A percentile compares a stretch with the other conserved stretches of the same genome.
phyloP scores from a whole-genome alignment of 2,113 vertebrate species.

The Holacanthus passer region DNA sequence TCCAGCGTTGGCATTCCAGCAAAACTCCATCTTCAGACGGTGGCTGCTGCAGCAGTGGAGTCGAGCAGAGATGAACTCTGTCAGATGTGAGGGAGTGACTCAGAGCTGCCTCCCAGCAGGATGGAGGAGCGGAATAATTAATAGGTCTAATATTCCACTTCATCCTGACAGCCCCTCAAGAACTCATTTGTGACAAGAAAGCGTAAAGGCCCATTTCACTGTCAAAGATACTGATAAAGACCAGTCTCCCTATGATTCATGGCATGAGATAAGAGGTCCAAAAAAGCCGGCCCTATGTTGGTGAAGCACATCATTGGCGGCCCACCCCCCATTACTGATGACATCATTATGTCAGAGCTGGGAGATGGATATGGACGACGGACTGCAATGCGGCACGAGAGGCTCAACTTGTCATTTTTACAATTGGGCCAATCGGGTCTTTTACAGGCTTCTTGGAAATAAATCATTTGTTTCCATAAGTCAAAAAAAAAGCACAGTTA shows the following conservation, averaged over 20 bases:
- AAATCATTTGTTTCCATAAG: neutral
- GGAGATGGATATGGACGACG: slow-evolving; percentile 34
- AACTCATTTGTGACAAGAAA: slow-evolving; percentile 64
- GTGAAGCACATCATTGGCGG: neutral
- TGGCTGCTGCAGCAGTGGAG: slow-evolving; percentile 32
- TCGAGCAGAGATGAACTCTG: slow-evolving; percentile 47
- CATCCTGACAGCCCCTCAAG: slow-evolving; percentile 53
- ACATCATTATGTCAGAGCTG: slow-evolving; percentile 54
- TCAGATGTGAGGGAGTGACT: slow-evolving; percentile 55
- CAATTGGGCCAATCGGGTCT: slow-evolving; percentile 8
- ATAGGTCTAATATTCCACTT: slow-evolving; percentile 64
- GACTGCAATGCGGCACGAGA: slow-evolving; percentile 30
- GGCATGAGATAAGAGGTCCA: slow-evolving; percentile 36
- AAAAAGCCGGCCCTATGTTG: slow-evolving; percentile 23
- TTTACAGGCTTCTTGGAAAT: slow-evolving; percentile 10
- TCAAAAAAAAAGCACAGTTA: neutral
- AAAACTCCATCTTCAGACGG: slow-evolving; percentile 33
- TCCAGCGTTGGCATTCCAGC: slow-evolving; percentile 35
- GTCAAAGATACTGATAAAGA: slow-evolving; percentile 56
- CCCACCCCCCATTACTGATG: slow-evolving; percentile 34
- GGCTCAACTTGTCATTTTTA: slow-evolving; percentile 50
- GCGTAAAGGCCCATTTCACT: slow-evolving; percentile 45
- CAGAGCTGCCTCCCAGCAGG: slow-evolving; percentile 46
- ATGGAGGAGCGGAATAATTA: slow-evolving; percentile 62
- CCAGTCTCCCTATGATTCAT: slow-evolving; percentile 52